Evolutionary conservation across 2,797 vertebrate species (phyloP).

Genomic region (Xenops minutus): DNA sequence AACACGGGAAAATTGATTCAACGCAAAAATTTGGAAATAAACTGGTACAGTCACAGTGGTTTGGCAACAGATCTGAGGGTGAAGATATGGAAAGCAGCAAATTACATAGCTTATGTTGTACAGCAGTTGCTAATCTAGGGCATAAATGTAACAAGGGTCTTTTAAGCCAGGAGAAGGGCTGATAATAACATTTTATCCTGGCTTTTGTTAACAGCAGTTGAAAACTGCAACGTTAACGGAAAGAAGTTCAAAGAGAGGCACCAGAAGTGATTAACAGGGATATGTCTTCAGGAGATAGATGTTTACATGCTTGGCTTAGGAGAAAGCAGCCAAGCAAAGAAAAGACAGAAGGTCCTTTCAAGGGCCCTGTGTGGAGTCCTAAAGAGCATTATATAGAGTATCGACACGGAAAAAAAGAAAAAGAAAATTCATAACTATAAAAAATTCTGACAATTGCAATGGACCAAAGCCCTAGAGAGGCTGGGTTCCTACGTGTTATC

Average conservation of each 20-base stretch:
- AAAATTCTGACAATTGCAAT: not conserved
- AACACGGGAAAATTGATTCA: constrained; percentile 17
- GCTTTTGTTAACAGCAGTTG: constrained; percentile 32
- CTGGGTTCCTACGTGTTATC: not conserved
- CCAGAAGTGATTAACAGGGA: constrained; percentile 16
- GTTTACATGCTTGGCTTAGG: not conserved
- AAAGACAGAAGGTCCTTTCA: constrained; percentile 10
- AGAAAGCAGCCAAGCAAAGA: constrained; percentile 13
- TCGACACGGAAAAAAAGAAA: not conserved
- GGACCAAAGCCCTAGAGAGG: not conserved
- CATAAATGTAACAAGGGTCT: not conserved
- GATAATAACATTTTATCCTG: constrained; percentile 25
- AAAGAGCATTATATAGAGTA: not conserved
- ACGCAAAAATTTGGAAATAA: constrained; percentile 32
- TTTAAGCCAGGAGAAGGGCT: not conserved
- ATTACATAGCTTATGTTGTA: not conserved
- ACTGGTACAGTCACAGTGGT: constrained; percentile 21
- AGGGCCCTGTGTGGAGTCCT: not conserved
- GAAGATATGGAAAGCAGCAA: constrained; percentile 32
- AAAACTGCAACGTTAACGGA: not conserved
- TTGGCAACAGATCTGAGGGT: constrained; percentile 49
- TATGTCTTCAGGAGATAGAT: constrained; percentile 4
- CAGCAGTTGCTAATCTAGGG: constrained; percentile 23
- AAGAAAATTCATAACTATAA: not conserved
- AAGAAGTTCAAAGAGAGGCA: constrained; percentile 28